These are phyloP conservation scores for Anneissia japonica DNA, from an alignment of 35 echinoderm and acorn worm species.

Conservation along the genomic window DNA sequence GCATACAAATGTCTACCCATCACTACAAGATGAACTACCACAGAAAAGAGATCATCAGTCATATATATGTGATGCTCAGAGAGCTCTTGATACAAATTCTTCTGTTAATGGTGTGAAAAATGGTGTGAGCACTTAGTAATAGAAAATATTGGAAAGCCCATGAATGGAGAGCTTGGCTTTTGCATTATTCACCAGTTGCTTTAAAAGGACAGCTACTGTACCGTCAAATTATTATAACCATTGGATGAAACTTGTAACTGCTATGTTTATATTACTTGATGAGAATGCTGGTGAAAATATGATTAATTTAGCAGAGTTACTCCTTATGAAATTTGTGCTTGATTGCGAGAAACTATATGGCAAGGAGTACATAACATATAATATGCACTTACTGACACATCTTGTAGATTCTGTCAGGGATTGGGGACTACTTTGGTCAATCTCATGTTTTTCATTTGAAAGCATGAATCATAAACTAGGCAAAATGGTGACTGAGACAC, in stretches of 20 bases:
- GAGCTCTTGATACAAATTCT: background rate
- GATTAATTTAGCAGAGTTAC: background rate
- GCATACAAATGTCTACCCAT: conserved; percentile 12
- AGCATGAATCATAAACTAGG: background rate
- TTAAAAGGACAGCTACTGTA: conserved; percentile 12
- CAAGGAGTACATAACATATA: conserved; percentile 9
- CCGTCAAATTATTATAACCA: conserved; percentile 8
- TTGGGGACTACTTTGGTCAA: conserved; percentile 8
- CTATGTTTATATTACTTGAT: conserved; percentile 5
- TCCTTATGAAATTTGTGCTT: conserved; percentile 17
- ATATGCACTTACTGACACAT: conserved; percentile 16
- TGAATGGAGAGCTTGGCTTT: conserved; percentile 30
- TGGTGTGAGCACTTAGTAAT: conserved; percentile 4
- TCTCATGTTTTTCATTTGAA: background rate
- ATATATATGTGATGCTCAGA: background rate
- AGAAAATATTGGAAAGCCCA: conserved; percentile 25
- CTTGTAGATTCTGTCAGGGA: conserved; percentile 4
- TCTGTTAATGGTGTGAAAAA: conserved; percentile 26
- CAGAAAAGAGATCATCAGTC: background rate
- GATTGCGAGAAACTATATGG: conserved; percentile 16
- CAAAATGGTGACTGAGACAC: background rate
- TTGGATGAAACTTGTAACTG: conserved; percentile 7
- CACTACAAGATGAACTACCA: background rate
- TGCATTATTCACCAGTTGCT: conserved; percentile 17
- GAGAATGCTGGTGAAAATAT: background rate